These are phyloP conservation scores for Ephialtes manifestator DNA, from an alignment of 2,888 invertebrate species.

Conservation along the genomic window DNA sequence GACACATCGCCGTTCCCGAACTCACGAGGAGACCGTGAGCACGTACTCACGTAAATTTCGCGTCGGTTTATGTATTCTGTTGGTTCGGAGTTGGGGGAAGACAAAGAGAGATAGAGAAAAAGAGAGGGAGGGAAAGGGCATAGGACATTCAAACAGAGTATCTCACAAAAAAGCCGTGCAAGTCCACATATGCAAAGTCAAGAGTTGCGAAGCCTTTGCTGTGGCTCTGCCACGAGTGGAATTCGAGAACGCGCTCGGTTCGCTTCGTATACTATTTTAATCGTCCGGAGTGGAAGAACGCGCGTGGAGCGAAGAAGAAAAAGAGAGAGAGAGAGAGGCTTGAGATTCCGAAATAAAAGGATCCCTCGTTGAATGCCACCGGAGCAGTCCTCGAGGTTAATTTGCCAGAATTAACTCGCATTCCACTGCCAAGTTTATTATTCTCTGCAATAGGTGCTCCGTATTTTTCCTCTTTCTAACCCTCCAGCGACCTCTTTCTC, in stretches of 20 bases:
- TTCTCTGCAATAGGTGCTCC: constrained; percentile 22
- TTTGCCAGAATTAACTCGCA: constrained; percentile 66
- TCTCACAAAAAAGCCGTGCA: constrained; percentile 19
- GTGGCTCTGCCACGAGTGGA: constrained; percentile 57
- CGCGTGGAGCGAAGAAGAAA: not conserved
- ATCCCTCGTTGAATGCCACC: constrained; percentile 33
- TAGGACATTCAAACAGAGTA: constrained; percentile 29
- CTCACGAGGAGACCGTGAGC: constrained; percentile 43
- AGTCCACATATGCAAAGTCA: constrained; percentile 24
- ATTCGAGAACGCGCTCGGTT: constrained; percentile 46
- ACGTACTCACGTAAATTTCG: constrained; percentile 67
- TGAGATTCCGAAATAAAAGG: constrained; percentile 57
- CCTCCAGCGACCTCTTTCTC: constrained; percentile 12
- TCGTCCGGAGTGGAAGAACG: constrained; percentile 26
- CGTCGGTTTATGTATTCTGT: constrained; percentile 56
- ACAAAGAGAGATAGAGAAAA: constrained; percentile 3
- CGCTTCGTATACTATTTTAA: constrained; percentile 48
- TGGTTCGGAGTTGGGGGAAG: constrained; percentile 24
- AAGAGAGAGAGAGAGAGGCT: constrained; percentile 39
- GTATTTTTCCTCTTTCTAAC: not conserved
- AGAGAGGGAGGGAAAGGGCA: not conserved
- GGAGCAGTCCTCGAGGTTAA: constrained; percentile 60
- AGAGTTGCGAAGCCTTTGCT: constrained; percentile 34
- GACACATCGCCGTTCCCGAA: constrained; percentile 42
- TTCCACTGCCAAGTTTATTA: constrained; percentile 60